phyloP scores from a whole-genome alignment of 2,888 invertebrate genomes.

The Melinaea marsaeus region DNA sequence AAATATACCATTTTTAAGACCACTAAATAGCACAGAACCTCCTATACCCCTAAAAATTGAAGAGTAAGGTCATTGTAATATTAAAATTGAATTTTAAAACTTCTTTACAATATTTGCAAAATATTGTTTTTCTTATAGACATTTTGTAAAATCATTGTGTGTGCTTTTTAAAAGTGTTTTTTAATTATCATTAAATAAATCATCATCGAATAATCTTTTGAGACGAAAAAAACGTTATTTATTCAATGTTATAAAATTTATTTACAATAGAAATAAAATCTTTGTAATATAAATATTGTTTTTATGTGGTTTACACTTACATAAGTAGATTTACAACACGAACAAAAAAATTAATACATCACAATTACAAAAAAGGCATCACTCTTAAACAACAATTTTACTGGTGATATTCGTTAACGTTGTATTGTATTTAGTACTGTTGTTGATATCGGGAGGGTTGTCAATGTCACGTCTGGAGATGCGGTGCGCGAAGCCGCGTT shows the following conservation, averaged over 20 bases:
- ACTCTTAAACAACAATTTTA: conserved; percentile 5
- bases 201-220: no score
- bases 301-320: neutral
- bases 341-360: neutral
- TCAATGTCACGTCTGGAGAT: conserved; percentile 46
- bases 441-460: conserved; percentile 33
- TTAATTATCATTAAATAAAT: no score
- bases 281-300: neutral
- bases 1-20: conserved; percentile 47
- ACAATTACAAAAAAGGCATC: neutral
- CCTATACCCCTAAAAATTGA: conserved; percentile 17
- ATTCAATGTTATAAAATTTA: neutral
- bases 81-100: neutral
- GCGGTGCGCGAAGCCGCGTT: conserved; percentile 49
- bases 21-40: conserved; percentile 43
- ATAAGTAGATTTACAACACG: neutral
- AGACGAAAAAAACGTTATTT: no score
- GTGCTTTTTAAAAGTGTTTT: no score
- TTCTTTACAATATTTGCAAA: neutral
- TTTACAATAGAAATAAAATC: neutral
- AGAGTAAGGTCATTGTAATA: neutral
- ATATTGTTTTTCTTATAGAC: no score
- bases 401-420: conserved; percentile 14
- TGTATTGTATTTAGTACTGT: conserved; percentile 9
- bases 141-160: no score